phyloP scores from a whole-genome alignment of 1,140 invertebrate genomes.

The Procambarus virginalis region DNA sequence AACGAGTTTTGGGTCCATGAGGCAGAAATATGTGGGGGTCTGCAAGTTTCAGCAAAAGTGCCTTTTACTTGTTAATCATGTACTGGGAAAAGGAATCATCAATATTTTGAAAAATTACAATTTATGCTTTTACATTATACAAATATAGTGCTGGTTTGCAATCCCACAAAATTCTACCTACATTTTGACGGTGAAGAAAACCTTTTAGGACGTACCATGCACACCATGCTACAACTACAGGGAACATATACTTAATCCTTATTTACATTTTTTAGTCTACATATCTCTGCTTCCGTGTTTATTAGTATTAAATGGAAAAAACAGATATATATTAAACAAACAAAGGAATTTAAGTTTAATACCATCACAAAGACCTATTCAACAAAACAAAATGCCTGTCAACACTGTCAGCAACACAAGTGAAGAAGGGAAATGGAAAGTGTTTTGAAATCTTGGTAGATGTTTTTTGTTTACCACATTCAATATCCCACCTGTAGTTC shows the following conservation, averaged over 20 bases:
- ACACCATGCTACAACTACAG: constrained; percentile 59
- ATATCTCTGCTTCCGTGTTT: constrained; percentile 63
- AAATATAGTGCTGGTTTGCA: no score
- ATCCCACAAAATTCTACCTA: constrained; percentile 17
- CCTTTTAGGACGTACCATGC: constrained; percentile 51
- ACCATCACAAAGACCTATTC: constrained; percentile 33
- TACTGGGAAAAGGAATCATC: no score
- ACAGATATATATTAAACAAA: constrained; percentile 16
- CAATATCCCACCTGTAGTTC: constrained; percentile 57
- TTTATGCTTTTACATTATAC: neutral
- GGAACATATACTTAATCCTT: constrained; percentile 21
- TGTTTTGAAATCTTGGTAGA: neutral
- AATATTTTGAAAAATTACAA: no score
- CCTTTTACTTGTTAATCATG: no score
- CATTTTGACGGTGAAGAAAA: constrained; percentile 17
- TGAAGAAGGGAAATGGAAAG: neutral
- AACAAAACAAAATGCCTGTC: constrained; percentile 20
- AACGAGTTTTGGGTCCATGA: constrained; percentile 38
- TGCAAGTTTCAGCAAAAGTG: neutral
- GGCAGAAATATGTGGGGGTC: constrained; percentile 14
- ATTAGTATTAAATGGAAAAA: neutral
- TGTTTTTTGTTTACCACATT: neutral
- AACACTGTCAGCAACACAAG: constrained; percentile 27
- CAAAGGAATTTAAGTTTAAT: neutral
- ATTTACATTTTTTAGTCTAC: constrained; percentile 34